Evolutionary conservation across 2,113 vertebrate species (phyloP).

Genomic region (Rallus limicola): DNA sequence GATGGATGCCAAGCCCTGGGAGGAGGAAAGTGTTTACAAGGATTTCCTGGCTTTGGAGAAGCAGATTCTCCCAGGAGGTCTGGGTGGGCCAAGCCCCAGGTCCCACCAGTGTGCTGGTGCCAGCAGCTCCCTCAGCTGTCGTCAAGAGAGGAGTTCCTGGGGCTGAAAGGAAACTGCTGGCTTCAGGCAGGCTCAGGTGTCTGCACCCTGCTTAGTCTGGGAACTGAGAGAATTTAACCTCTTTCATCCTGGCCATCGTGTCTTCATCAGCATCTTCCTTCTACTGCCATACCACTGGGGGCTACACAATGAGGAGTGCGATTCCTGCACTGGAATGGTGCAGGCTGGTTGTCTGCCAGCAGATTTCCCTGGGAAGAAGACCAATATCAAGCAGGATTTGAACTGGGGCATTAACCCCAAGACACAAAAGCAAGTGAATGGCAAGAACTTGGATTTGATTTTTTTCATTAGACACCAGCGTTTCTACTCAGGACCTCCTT

Average conservation of each 20-base stretch:
- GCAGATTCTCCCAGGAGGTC: background rate
- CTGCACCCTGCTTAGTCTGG: background rate
- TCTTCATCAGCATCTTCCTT: background rate
- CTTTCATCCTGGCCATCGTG: background rate
- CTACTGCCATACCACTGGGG: fast-evolving
- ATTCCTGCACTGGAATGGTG: background rate
- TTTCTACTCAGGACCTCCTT: background rate
- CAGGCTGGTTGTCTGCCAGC: background rate
- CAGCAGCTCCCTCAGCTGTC: background rate
- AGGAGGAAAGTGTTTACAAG: background rate
- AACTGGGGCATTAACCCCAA: background rate
- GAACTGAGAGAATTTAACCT: background rate
- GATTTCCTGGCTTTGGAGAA: background rate
- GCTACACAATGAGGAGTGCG: background rate
- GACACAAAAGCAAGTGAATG: background rate
- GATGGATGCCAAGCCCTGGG: background rate
- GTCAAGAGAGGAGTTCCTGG: background rate
- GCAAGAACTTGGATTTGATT: background rate
- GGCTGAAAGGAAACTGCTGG: background rate
- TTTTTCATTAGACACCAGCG: background rate
- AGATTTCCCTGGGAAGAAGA: background rate
- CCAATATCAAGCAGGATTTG: background rate
- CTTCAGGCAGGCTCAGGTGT: background rate
- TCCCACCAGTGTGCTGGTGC: background rate
- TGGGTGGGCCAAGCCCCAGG: background rate